Base-by-base conservation (phyloP, 2,113 vertebrate species). In the Carlito syrichta region DNA sequence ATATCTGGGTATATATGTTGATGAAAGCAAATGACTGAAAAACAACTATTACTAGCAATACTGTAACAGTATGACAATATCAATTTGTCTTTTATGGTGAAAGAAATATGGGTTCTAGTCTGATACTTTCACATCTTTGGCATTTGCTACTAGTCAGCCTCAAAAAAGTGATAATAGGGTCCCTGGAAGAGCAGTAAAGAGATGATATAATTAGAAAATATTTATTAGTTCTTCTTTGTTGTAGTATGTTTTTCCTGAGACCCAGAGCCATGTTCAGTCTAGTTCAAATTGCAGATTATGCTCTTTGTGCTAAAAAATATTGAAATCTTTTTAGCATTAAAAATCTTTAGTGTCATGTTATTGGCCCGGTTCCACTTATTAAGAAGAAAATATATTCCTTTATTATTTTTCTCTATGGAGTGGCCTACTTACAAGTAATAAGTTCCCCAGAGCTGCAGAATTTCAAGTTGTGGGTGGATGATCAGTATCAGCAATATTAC, bases 321-420 rank as follows among this genome's bases (percentile, higher is more conserved):
- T 77, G 40, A 81, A 76, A 35, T 66, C 16, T 78, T 95, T 95
- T 84, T 73, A 86, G 30, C 54, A 93, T 71, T 85, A 77, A 93
- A 89, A 89, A 77, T 78, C 23, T 81, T 96, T 43, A 89, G 6
- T 60, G 32, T 5, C 40, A 27, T 94, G n/a, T 84, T 92, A 60
- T 43, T 48, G 20, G 22, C 68, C 19, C 25, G 90, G 91, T 86
- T 77, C 38, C 3, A 89, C 45, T 83, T 95, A 58, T 54, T 94
- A 83, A 94, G 74, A 83, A 83, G 40, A 78, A 96, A 84, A 89
- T 86, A 27, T 87, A 96, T 93, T 43, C n/a, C 40, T 74, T 96
- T 94, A 95, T 91, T 89, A 89, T 94, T 91, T 94, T 95, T 25
- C 56, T 69, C 58, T 77, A 84, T 60, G 16, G 2, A 83, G 9